Evolutionary conservation across 2,113 vertebrate species (phyloP).

Genomic region (Perca flavescens): DNA sequence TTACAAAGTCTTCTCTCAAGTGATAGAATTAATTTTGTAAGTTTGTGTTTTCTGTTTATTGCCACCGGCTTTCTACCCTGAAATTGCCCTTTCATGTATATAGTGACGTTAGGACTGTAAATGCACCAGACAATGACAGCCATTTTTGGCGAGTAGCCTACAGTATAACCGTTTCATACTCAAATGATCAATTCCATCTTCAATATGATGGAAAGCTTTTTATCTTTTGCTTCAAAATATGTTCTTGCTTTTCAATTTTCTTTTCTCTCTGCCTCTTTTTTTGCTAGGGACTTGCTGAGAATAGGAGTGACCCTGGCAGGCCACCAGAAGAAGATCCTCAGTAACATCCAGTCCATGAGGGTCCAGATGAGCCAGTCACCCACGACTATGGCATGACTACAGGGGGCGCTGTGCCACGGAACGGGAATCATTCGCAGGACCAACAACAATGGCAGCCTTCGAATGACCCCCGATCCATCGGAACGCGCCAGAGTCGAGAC

Average conservation of each 20-base stretch:
- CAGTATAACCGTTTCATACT: conserved; percentile 11
- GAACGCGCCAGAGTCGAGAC: conserved; percentile 87
- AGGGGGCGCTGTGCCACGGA: conserved; percentile 83
- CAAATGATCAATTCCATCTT: conserved; percentile 32
- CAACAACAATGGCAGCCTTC: conserved; percentile 69
- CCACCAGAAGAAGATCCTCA: conserved; percentile 99
- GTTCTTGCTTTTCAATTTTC: conserved; percentile 36
- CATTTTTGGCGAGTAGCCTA: not conserved
- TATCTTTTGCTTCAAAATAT: conserved; percentile 45
- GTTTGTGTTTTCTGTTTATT: conserved; percentile 47
- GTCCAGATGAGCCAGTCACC: conserved; percentile 96
- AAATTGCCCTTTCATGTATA: conserved; percentile 34
- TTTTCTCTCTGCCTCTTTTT: conserved; percentile 33
- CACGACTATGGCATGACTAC: conserved; percentile 94
- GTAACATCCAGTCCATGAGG: conserved; percentile 96
- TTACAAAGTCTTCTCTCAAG: conserved; percentile 45
- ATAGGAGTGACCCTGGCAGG: conserved; percentile 98
- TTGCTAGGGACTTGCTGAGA: conserved; percentile 95
- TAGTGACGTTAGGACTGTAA: conserved; percentile 15
- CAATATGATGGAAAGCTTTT: conserved; percentile 39
- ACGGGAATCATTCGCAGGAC: conserved; percentile 81
- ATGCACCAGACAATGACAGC: conserved; percentile 13
- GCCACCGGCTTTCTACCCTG: conserved; percentile 24
- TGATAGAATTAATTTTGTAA: conserved; percentile 49
- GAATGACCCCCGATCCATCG: conserved; percentile 80